phyloP scores from a whole-genome alignment of 2,113 vertebrate species.

The Macheiramphus alcinus region DNA sequence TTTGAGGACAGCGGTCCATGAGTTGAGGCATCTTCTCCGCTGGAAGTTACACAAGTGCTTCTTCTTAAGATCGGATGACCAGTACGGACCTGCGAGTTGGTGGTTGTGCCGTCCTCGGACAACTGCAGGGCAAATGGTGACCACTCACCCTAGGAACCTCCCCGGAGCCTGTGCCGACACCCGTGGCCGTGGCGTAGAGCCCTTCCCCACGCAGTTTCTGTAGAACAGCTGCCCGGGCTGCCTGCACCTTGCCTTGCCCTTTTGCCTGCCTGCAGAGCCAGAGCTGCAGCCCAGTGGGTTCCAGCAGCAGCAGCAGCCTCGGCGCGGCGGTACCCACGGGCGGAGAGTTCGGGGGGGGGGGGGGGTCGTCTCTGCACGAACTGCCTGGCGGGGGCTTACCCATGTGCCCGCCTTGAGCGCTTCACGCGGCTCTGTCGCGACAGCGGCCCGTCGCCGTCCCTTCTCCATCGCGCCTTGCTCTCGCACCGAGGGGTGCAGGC shows the following conservation, averaged over 20 bases:
- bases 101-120: background rate
- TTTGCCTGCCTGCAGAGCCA: fast-evolving
- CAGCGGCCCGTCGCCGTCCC: background rate
- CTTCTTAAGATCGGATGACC: background rate
- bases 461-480: background rate
- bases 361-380: background rate
- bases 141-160: no score
- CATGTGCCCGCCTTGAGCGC: background rate
- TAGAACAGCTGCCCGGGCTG: background rate
- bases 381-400: background rate
- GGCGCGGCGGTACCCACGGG: background rate
- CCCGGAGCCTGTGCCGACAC: background rate
- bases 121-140: background rate
- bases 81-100: background rate
- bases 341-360: background rate
- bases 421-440: background rate
- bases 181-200: background rate
- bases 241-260: background rate
- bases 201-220: background rate
- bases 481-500: no score
- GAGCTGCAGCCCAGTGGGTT: background rate
- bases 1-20: background rate
- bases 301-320: background rate
- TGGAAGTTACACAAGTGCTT: background rate
- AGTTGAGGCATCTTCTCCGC: background rate